Conservation (phyloP, 92 coral and sea anemone genomes). For the Zoanthus sociatus region DNA sequence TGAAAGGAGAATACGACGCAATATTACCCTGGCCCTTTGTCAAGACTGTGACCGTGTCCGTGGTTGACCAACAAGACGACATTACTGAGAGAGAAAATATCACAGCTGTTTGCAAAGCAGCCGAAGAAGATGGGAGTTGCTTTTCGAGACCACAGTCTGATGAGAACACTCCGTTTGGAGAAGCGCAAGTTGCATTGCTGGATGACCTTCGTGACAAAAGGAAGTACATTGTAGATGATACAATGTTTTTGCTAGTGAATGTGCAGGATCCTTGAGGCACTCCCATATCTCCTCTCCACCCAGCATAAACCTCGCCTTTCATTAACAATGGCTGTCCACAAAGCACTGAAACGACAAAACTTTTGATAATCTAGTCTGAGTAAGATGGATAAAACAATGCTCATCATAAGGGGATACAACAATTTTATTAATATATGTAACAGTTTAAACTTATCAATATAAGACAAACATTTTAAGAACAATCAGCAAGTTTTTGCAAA, state of each 20-base stretch:
- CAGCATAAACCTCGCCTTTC: background rate
- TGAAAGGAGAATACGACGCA: constrained; percentile 40
- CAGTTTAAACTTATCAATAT: background rate
- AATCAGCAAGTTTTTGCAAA: background rate
- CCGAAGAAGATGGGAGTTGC: background rate
- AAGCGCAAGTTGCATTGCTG: constrained; percentile 1
- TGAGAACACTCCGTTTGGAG: constrained; percentile 24
- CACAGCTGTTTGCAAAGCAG: constrained; percentile 16
- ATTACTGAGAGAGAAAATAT: constrained; percentile 27
- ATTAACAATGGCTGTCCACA: background rate
- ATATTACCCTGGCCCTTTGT: constrained; percentile 39
- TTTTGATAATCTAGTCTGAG: background rate
- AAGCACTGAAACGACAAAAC: background rate
- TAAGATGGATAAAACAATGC: background rate
- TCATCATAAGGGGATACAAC: background rate
- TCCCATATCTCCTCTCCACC: background rate
- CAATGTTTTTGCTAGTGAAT: constrained; percentile 8
- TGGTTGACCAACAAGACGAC: constrained; percentile 40
- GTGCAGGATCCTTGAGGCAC: constrained; percentile 23
- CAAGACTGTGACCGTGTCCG: constrained; percentile 20
- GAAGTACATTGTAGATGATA: constrained; percentile 28
- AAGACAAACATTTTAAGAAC: background rate
- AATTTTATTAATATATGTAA: background rate
- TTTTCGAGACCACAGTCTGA: constrained; percentile 25
- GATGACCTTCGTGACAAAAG: constrained; percentile 28